phyloP scores from a whole-genome alignment of 1,140 invertebrate genomes.

The Cecropterus lyciades region DNA sequence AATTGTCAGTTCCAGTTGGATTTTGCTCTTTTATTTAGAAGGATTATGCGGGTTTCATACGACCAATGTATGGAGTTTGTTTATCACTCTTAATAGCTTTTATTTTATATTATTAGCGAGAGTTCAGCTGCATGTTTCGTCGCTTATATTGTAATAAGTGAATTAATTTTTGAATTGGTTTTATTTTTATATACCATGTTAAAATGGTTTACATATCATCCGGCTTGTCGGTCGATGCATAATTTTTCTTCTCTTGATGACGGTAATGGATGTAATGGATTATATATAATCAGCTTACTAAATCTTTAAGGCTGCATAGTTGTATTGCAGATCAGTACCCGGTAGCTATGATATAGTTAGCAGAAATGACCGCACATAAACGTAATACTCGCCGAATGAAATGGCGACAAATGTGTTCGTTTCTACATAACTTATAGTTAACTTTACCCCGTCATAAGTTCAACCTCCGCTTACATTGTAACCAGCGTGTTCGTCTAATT shows the following conservation, averaged over 20 bases:
- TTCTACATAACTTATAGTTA: conserved; percentile 6
- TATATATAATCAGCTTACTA: neutral
- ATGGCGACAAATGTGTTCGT: neutral
- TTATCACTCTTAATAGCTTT: conserved; percentile 1
- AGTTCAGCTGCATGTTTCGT: neutral
- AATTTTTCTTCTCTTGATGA: neutral
- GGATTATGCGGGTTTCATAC: conserved; percentile 20
- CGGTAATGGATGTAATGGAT: neutral
- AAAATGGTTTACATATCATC: too few relatives aligned
- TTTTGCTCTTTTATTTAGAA: conserved; percentile 22
- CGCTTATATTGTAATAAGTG: neutral
- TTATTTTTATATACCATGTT: neutral
- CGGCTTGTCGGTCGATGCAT: too few relatives aligned
- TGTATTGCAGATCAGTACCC: neutral
- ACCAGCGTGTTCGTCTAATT: conserved; percentile 21
- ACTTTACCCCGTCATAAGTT: conserved; percentile 10
- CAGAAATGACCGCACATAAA: neutral
- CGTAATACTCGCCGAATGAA: neutral
- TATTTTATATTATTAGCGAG: conserved; percentile 9
- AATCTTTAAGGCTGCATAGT: neutral
- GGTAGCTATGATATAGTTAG: neutral
- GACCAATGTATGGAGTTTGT: conserved; percentile 2
- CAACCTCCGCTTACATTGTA: conserved; percentile 29
- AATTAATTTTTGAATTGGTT: neutral
- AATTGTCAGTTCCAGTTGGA: conserved; percentile 8